Percentiles rank a stretch among this genome's conserved stretches.
These are phyloP conservation scores for Trachelus tabidus DNA, from an alignment of 2,888 invertebrate genomes.

Conservation along the genomic window DNA sequence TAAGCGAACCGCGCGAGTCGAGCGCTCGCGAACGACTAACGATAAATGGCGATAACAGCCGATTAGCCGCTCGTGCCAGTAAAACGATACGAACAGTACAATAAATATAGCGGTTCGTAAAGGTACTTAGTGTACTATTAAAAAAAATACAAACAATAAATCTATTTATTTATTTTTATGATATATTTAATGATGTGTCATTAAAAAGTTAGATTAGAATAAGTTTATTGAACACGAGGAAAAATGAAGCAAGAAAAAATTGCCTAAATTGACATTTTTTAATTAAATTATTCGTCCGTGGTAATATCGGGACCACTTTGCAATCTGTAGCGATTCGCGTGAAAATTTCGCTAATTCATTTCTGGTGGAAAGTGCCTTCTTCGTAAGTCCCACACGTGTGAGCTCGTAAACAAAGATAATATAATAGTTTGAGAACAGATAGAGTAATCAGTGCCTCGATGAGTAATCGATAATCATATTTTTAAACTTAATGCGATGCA, in stretches of 20 bases:
- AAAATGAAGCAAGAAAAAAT: not conserved
- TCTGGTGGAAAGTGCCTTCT: not conserved
- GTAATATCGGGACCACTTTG: not conserved
- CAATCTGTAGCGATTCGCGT: not conserved
- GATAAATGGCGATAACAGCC: slow-evolving; percentile 3
- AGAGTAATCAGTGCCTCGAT: slow-evolving; percentile 46
- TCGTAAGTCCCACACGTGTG: not conserved
- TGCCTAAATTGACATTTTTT: not conserved
- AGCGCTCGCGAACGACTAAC: not conserved
- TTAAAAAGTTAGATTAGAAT: not conserved
- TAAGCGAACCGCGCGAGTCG: not conserved
- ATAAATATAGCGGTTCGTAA: not conserved
- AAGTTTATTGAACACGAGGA: not conserved
- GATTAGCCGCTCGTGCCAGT: not conserved
- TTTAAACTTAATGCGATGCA: slow-evolving; percentile 53
- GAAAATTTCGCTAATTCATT: not conserved
- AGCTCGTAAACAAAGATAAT: slow-evolving; percentile 35
- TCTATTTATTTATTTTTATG: too few relatives aligned
- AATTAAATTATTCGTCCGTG: not conserved
- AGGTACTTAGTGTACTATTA: not conserved
- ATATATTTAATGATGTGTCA: not conserved
- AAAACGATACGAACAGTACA: not conserved
- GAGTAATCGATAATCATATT: slow-evolving; percentile 50
- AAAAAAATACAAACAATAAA: not conserved
- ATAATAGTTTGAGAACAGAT: slow-evolving; percentile 41